Percentiles rank a stretch among this genome's conserved stretches.
These are phyloP conservation scores for Drosophila orosa DNA, from an alignment of 1,140 invertebrate genomes.

Conservation along the genomic window DNA sequence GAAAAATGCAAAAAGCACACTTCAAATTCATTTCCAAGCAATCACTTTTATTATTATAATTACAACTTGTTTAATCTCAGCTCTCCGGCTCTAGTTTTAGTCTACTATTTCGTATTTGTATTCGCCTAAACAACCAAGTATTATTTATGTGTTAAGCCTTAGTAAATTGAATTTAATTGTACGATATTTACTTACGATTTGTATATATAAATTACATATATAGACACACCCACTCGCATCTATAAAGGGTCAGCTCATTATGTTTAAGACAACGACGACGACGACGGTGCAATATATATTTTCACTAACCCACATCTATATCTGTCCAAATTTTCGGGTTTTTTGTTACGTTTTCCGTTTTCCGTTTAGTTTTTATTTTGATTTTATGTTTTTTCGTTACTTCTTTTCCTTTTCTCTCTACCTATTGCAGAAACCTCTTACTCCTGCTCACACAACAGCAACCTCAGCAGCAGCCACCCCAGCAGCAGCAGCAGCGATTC, in stretches of 20 bases:
- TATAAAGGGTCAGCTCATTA: constrained; percentile 32
- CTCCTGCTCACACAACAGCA: constrained; percentile 78
- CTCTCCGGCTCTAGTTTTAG: constrained; percentile 20
- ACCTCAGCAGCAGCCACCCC: constrained; percentile 43
- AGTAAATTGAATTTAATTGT: constrained; percentile 70
- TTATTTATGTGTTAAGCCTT: constrained; percentile 75
- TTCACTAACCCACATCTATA: constrained; percentile 13
- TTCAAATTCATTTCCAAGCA: constrained; percentile 60
- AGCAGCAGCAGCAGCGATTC: constrained; percentile 47
- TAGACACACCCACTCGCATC: constrained; percentile 27
- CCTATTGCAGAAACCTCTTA: constrained; percentile 84
- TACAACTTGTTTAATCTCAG: constrained; percentile 39
- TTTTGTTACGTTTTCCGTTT: too few relatives aligned
- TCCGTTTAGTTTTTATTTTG: constrained; percentile 65
- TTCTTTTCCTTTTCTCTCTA: constrained; percentile 83
- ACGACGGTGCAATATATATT: constrained; percentile 62
- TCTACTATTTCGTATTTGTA: constrained; percentile 42
- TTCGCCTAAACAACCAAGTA: constrained; percentile 59
- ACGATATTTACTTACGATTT: constrained; percentile 24
- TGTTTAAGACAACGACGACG: constrained; percentile 21
- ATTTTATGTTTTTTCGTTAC: constrained; percentile 80
- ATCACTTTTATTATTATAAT: constrained; percentile 39
- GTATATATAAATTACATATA: constrained; percentile 9
- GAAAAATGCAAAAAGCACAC: constrained; percentile 24
- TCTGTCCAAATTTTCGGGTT: constrained; percentile 37